Percentiles rank a stretch among this genome's conserved stretches.
phyloP scores from a whole-genome alignment of 2,113 vertebrate species.

The Serinus canaria region DNA sequence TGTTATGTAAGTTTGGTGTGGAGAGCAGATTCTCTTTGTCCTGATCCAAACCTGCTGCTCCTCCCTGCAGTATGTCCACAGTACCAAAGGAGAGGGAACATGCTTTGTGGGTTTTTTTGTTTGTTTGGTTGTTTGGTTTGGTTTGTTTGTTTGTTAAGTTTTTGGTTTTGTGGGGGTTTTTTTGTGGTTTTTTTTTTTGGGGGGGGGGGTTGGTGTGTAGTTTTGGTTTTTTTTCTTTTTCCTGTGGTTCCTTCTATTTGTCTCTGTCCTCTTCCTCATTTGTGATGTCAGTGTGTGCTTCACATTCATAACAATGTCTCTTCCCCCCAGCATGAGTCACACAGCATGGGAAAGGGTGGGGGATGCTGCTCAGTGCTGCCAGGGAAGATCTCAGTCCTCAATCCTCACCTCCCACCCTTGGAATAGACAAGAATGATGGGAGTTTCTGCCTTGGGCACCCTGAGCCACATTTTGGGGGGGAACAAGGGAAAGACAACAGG shows the following conservation, averaged over 20 bases:
- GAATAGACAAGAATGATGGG: neutral
- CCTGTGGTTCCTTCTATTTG: neutral
- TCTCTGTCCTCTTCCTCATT: neutral
- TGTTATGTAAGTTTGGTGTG: neutral
- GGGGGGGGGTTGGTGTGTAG: no score
- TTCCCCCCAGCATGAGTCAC: neutral
- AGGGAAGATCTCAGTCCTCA: neutral
- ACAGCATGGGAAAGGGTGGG: neutral
- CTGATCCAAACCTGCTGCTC: neutral
- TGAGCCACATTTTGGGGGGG: neutral
- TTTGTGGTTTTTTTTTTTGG: no score
- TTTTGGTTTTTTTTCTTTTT: no score
- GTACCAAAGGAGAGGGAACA: neutral
- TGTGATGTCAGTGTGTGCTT: neutral
- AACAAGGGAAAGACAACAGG: neutral
- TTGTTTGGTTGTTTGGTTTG: neutral
- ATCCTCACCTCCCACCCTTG: neutral
- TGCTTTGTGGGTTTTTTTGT: neutral
- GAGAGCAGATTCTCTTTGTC: neutral
- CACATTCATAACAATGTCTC: neutral
- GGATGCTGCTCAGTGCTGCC: neutral
- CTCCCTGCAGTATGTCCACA: neutral
- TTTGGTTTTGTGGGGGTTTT: no score
- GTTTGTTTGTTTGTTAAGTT: no score
- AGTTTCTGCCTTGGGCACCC: neutral